Evolutionary conservation across 37 sponge, comb jelly and placozoan species (phyloP), one percentile per base, ranked within the genome.

Genomic region (Bolinopsis microptera): DNA sequence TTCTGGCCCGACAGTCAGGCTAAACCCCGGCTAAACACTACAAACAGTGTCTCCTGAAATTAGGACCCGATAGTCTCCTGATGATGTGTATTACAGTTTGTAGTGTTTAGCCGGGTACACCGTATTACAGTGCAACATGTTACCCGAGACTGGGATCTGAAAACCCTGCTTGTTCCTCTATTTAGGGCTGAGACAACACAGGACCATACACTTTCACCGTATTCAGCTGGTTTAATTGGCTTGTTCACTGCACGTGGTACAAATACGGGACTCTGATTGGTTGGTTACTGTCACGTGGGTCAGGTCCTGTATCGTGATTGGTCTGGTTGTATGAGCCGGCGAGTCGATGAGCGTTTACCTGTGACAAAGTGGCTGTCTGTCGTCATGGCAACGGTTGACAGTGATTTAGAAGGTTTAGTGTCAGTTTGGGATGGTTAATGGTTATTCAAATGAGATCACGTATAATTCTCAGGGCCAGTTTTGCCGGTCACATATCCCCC

Each of bases 351-450:
- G 26, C 31, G 5, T 72, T 72, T 30, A 72, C 75, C 31, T 21
- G 26, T 72, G 75, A 72, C 75, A 72, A 72, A 72, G 75, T 72
- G 75, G 75, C 31, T 72, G 26, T 72, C 75, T 28, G 31, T 72
- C 31, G 75, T n/a, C 18, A 28, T 48, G 61, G 61, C 61, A 48
- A 48, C 61, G 61, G 61, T 48, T 48, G 61, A 48, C 61, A 48
- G 61, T 48, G 61, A 48, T 48, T 48, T 48, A 48, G 61, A 48
- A 48, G 61, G 61, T 48, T 48, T 48, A 48, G 61, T 48, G 61
- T 48, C 61, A 48, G 13, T 48, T 18, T 48, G 13, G 5, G 61
- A 48, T n/a, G n/a, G n/a, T n/a, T n/a, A 13, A 5, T 48, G 61
- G 61, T 48, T 48, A 48, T 48, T 48, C 61, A 48, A 48, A 48